Base-by-base conservation (phyloP, 2,797 vertebrate species). In the Molossus molossus region DNA sequence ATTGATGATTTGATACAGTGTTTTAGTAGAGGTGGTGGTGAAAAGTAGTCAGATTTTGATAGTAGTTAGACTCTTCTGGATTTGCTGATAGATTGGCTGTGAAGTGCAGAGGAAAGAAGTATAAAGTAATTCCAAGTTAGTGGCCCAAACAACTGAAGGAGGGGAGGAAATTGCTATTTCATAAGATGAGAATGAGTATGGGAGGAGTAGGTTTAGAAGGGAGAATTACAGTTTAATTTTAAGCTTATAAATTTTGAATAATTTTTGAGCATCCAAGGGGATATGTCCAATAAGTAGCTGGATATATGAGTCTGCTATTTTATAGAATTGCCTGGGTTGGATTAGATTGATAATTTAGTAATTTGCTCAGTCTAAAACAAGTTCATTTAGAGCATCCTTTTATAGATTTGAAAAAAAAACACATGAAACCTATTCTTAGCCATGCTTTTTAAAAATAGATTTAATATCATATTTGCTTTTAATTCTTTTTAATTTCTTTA, bases 401-500 rank as follows among this genome's bases (percentile, higher is more conserved):
- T 84, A 89, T 48, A 95, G 12, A 92, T 40, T 70, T 37, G 18
- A 2, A 37, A 13, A 21, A 11, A 18, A 70, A 1, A 0, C 18
- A 3, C 45, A 48, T 29, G 18, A 79, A 79, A 50, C 9, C 40
- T 81, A 15, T 87, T 93, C 23, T 77, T 93, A 86, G 70, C 73
- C 5, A 92, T 27, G n/a, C 57, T 79, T 91, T 91, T 62, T 18
- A 95, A 94, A 91, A 75, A 29, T 70, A 4, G 93, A 83, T 86
- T 90, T 29, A 86, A 79, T 25, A 87, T 88, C 75, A 76, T 3
- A 70, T 91, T 95, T 94, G 8, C n/a, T 94, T 86, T 95, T 91
- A 81, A 92, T 82, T 77, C 27, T 90, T 84, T 79, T 79, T 58
- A 40, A 67, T 25, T 77, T 89, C 23, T 70, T 93, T 82, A 67